Base-by-base conservation (phyloP, 2,113 vertebrate species). In the Shinisaurus crocodilurus region DNA sequence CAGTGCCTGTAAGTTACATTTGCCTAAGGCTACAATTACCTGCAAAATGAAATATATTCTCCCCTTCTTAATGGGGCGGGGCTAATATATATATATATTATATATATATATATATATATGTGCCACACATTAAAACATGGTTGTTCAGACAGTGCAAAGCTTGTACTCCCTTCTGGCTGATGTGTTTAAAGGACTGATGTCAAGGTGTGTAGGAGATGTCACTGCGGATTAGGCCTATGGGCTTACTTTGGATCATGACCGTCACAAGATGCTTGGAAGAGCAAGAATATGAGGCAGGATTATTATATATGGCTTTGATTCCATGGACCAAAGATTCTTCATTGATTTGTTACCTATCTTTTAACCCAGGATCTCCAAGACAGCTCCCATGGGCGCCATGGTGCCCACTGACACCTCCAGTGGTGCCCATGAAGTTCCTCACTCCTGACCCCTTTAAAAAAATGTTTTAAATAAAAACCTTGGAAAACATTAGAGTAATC, bases 21-120 rank as follows among this genome's bases (percentile, higher is more conserved):
- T 95, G 94, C 95, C 97, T 67, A 95, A 93, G 93, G 95, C 90
- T 79, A 92, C 92, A 96, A 95, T 96, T 96, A 96, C 92, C 82
- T 96, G 86, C 89, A 92, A 95, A 96, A 91, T 8, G 77, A 88
- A 95, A 70, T 0, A 0, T 87, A 65, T 87, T 94, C 93, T 95
- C 10, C 10, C 10, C 50, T 89, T 89, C 57, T 32, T 5, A 63
- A 63, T 63, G 60, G 48, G 20, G 43, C 34, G 63, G 34, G 65
- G 84, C 7, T 50, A 79, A 34, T 9, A 93, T 25, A 13, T 88
- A 6, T 45, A n/a, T 84, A 9, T 0, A n/a, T n/a, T n/a, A n/a
- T n/a, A n/a, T n/a, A n/a, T n/a, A n/a, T n/a, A 34, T 9, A 93
- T 25, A 13, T 88, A 6, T 45, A n/a, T 84, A 9, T 0, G 1